Evolutionary conservation across 2,888 invertebrate genomes (phyloP).

Genomic region (Ichneumon xanthorius): DNA sequence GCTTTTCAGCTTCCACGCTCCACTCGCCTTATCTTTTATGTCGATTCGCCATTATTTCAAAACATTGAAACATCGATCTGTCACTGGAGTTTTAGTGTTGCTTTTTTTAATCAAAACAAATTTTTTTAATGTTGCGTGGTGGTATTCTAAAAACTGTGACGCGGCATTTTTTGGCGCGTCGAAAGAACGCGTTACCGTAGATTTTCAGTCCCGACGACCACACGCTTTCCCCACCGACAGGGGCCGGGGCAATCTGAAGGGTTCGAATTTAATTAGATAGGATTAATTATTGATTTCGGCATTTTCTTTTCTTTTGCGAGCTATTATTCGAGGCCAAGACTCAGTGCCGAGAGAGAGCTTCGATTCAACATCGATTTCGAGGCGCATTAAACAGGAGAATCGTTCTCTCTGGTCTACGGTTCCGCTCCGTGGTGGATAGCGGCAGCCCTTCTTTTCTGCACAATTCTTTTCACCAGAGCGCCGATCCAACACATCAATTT

Average conservation of each 20-base stretch:
- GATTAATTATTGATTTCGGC: background rate
- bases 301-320: background rate
- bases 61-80: slow-evolving; percentile 38
- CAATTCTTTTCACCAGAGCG: too few species aligned
- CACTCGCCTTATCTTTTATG: slow-evolving; percentile 4
- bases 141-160: background rate
- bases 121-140: too few species aligned
- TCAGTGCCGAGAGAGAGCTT: background rate
- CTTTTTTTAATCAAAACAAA: too few species aligned
- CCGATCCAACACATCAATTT: too few species aligned
- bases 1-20: background rate
- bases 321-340: background rate
- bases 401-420: background rate
- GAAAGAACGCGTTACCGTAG: background rate
- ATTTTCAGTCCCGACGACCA: background rate
- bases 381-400: background rate
- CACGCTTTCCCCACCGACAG: background rate
- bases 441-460: too few species aligned
- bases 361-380: background rate
- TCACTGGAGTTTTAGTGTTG: slow-evolving; percentile 1
- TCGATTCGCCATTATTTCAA: slow-evolving; percentile 28
- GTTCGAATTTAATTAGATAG: background rate
- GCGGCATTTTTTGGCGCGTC: background rate
- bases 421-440: background rate
- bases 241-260: background rate